Conservation (phyloP, 2,797 vertebrate genomes). For the Poliocrania exsul region DNA sequence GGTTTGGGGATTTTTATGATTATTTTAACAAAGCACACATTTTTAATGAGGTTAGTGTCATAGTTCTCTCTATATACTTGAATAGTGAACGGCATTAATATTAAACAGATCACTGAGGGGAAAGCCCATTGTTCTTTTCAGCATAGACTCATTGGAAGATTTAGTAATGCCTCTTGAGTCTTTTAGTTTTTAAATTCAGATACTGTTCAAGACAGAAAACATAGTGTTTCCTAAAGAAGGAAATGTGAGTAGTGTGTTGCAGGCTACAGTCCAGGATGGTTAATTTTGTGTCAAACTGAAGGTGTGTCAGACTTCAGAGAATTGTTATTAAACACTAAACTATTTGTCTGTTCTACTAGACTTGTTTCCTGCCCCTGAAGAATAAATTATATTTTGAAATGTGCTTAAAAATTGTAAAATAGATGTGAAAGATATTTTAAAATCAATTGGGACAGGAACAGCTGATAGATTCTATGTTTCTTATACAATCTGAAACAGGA, state of each 20-base stretch:
- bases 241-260: not conserved
- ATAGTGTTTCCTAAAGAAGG: not conserved
- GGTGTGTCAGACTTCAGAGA: not conserved
- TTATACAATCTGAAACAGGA: not conserved
- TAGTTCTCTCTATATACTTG: not conserved
- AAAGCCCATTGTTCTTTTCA: not conserved
- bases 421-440: not conserved
- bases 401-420: not conserved
- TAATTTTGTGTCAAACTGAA: not conserved
- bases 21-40: not conserved
- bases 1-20: not conserved
- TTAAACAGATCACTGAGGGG: not conserved
- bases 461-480: not conserved
- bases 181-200: not conserved
- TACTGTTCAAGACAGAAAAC: not conserved
- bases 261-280: not conserved
- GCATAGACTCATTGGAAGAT: not conserved
- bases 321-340: not conserved
- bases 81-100: not conserved
- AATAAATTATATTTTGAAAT: not conserved
- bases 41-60: not conserved
- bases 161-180: not conserved
- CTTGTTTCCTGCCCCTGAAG: not conserved
- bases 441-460: not conserved
- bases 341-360: not conserved